Conservation (phyloP, 2,113 vertebrate genomes). For the Oryzias celebensis region DNA sequence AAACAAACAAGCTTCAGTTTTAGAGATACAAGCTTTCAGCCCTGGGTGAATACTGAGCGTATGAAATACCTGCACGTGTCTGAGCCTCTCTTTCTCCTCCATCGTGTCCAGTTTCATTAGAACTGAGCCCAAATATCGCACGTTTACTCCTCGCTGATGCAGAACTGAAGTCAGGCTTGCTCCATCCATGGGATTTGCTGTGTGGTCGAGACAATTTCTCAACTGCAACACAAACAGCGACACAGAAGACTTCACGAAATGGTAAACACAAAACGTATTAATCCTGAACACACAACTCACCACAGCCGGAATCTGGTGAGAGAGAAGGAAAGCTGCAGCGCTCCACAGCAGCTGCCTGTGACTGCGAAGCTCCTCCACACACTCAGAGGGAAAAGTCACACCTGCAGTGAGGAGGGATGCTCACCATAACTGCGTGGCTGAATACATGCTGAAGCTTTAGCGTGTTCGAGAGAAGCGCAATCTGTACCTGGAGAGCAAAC, state of each 20-base stretch:
- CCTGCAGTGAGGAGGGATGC: slow-evolving; percentile 66
- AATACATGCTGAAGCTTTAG: background rate
- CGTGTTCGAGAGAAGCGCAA: background rate
- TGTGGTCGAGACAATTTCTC: slow-evolving; percentile 87
- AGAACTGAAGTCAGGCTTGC: slow-evolving; percentile 85
- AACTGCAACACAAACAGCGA: slow-evolving; percentile 72
- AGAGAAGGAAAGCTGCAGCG: slow-evolving; percentile 86
- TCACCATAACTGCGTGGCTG: background rate
- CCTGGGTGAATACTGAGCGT: background rate
- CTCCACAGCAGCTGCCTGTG: slow-evolving; percentile 91
- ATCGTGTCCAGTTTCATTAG: slow-evolving; percentile 79
- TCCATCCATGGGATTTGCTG: slow-evolving; percentile 87
- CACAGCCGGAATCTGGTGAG: slow-evolving; percentile 89
- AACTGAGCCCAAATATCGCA: slow-evolving; percentile 89
- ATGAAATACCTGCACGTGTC: slow-evolving; percentile 82
- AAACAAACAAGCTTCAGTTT: background rate
- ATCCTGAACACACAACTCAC: slow-evolving; percentile 71
- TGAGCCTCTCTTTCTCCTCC: slow-evolving; percentile 79
- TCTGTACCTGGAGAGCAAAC: slow-evolving; percentile 88
- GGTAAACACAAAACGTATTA: background rate
- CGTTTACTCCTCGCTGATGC: slow-evolving; percentile 90
- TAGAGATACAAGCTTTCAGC: background rate
- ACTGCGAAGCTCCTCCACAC: slow-evolving; percentile 82
- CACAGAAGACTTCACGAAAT: background rate
- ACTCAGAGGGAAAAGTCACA: slow-evolving; percentile 84